Evolutionary conservation across 2,888 invertebrate genomes (phyloP), one percentile per base, ranked within the genome.

Genomic region (Cheilosia pagana): DNA sequence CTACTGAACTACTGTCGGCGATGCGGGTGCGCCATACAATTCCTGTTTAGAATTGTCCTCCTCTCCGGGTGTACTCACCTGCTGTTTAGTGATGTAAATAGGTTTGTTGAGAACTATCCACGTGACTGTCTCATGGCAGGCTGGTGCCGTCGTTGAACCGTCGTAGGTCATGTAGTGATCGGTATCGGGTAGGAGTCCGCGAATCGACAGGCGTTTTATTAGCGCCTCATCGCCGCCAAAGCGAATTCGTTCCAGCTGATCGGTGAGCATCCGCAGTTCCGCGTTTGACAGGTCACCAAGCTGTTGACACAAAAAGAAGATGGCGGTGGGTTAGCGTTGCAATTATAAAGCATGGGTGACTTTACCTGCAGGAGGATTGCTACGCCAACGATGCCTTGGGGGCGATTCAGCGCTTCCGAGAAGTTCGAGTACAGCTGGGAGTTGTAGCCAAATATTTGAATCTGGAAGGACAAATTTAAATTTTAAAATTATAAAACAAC

Each of bases 21-120:
- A 2, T 41, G 25, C 8, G 19, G 23, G 7, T 4, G 23, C 10
- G 4, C 45, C 10, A 19, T 28, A 16, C 12, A 35, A 14, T 62
- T 31, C 3, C 3, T 3, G 12, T 50, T 35, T 39, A 35, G 23
- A 52, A 10, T 6, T 23, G 74, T 65, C 41, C 45, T 63, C 35
- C 12, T 12, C 12, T 35, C 12, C 10, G 12, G 35, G 0, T 35
- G 10, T 48, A 89, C 92, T 92, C 92, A 98, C 98, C 96, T 99
- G 98, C 94, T 98, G 97, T 93, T 96, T 97, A 87, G 98, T 98
- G 92, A 99, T 98, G 93, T 98, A 98, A 91, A 99, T 98, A 87
- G 99, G 99, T 92, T 98, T 98, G 93, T 99, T 99, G 92, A 98
- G 94, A 90, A 99, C 96, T 92, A 99, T 94, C 99, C 99, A 99